phyloP scores from a whole-genome alignment of 2,797 vertebrate species.

The Channa striata region DNA sequence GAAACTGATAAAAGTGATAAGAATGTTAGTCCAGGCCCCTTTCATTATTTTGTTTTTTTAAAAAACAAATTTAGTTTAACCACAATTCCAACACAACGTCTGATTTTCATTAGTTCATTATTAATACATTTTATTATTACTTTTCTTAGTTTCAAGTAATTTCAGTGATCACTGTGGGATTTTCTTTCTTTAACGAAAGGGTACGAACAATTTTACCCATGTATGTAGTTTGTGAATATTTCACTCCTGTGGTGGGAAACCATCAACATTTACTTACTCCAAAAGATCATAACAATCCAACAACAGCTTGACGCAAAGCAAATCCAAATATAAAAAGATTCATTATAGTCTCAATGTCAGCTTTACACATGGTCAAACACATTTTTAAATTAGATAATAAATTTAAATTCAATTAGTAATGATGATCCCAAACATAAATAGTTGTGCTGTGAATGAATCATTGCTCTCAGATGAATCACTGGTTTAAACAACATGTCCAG shows the following conservation, averaged over 20 bases:
- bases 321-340: background rate
- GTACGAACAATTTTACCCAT: too few relatives aligned
- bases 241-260: slow-evolving; percentile 2
- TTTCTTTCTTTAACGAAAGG: too few relatives aligned
- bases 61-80: too few relatives aligned
- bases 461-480: background rate
- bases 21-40: too few relatives aligned
- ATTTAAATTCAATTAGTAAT: background rate
- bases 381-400: slow-evolving; percentile 2
- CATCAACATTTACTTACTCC: background rate
- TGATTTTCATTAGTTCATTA: too few relatives aligned
- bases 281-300: background rate
- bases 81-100: too few relatives aligned
- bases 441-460: background rate
- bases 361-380: background rate
- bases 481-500: background rate
- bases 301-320: background rate
- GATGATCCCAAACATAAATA: background rate
- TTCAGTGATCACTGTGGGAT: too few relatives aligned
- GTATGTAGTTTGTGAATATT: background rate
- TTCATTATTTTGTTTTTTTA: too few relatives aligned
- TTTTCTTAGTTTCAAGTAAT: too few relatives aligned
- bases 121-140: too few relatives aligned
- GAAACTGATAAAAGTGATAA: too few relatives aligned
- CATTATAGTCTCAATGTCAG: background rate